Percentiles rank a stretch among this genome's conserved stretches.
phyloP scores from a whole-genome alignment of 2,797 vertebrate genomes.

The Crotalus adamanteus region DNA sequence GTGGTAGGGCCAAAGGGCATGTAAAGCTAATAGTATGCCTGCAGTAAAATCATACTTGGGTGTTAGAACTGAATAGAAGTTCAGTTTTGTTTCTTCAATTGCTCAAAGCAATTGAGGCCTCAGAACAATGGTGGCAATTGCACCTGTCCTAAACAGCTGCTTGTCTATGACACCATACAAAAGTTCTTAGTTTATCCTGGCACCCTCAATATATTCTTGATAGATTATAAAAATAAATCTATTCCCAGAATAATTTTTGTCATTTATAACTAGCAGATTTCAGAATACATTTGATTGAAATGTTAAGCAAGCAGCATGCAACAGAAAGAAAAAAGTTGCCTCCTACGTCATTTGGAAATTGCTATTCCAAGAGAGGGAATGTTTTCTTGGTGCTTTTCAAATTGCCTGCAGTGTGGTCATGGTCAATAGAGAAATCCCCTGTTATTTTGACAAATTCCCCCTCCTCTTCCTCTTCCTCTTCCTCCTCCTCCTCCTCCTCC shows the following conservation, averaged over 20 bases:
- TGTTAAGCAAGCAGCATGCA: background rate
- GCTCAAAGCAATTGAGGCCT: background rate
- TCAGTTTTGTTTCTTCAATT: background rate
- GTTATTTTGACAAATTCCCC: background rate
- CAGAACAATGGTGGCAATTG: background rate
- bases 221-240: background rate
- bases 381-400: background rate
- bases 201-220: background rate
- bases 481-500: background rate
- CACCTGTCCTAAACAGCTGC: background rate
- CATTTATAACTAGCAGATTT: background rate
- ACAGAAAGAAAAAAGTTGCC: background rate
- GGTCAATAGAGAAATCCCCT: background rate
- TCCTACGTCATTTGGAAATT: background rate
- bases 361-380: background rate
- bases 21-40: background rate
- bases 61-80: constrained; percentile 2
- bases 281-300: background rate
- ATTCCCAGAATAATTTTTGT: background rate
- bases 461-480: too few relatives aligned
- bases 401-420: background rate
- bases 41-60: background rate
- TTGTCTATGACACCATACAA: background rate
- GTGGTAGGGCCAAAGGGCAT: background rate
- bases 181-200: background rate